Evolutionary conservation across 2,888 invertebrate species (phyloP), one percentile per base, ranked within the genome.

Genomic region (Ectemnius cavifrons): DNA sequence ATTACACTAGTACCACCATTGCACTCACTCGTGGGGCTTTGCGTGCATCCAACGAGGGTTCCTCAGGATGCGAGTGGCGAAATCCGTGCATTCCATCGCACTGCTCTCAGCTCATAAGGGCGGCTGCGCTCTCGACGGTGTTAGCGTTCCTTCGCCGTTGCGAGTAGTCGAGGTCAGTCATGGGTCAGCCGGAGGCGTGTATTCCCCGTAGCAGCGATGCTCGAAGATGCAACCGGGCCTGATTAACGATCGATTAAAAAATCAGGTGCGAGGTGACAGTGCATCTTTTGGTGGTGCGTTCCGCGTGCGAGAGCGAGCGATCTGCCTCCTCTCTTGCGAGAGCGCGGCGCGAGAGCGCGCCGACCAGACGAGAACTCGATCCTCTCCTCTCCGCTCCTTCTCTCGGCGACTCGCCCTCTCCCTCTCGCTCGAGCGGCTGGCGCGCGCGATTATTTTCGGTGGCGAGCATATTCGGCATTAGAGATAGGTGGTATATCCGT

Each of bases 391-490:
- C 37, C 37, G 37, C 37, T 37, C 37, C 37, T 37, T 52, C 16
- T 52, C n/a, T 52, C 52, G 16, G 8, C 5, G 14, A 37, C 37
- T 37, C 52, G 1, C 52, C 5, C 16, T 52, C 52, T 52, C 61
- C 1, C 60, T 16, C 37, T 46, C 59, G 27, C 62, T 37, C 37
- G 37, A 18, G 52, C 75, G 61, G 63, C 65, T 60, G 63, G 47
- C 60, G 57, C 64, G 62, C 72, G 73, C 73, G 78, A 80, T 83
- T 86, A 86, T 86, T 86, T 86, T 86, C 78, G 86, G 82, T 81
- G 70, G 79, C 65, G 70, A 82, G 84, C 78, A 73, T 37, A 37
- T 79, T 77, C 84, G 77, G 74, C 80, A 80, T 74, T 79, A 52
- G 52, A 16, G 52, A 52, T 37, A 37, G 37, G 37, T 37, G 37